Percentiles rank a stretch among this genome's conserved stretches.
These are phyloP conservation scores for Ameiurus melas DNA, from an alignment of 2,113 vertebrate genomes.

Conservation along the genomic window DNA sequence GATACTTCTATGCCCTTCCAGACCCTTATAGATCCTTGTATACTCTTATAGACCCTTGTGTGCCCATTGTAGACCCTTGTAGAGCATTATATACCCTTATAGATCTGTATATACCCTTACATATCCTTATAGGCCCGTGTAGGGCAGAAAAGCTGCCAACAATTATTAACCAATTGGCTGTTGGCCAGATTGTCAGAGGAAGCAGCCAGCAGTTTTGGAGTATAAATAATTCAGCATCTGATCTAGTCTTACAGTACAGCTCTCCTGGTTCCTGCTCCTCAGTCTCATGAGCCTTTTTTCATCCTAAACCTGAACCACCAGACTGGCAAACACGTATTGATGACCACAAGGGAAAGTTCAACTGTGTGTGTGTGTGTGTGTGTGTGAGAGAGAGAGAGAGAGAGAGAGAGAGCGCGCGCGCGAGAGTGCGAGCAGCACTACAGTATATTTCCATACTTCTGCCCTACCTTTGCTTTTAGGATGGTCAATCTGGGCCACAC, in stretches of 20 bases:
- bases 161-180: neutral
- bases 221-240: neutral
- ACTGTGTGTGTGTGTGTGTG: neutral
- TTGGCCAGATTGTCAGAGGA: neutral
- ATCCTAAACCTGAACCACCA: neutral
- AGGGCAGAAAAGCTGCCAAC: neutral
- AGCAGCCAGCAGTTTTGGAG: neutral
- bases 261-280: neutral
- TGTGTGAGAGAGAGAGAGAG: too few species aligned
- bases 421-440: neutral
- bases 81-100: neutral
- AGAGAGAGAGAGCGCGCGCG: too few species aligned
- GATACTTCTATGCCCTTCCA: too few species aligned
- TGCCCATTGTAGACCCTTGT: neutral
- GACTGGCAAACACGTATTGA: neutral
- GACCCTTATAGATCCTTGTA: too few species aligned
- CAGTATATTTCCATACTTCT: neutral
- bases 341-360: neutral
- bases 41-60: accelerated
- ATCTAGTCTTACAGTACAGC: neutral
- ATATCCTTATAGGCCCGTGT: neutral
- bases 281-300: neutral
- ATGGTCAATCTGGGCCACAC: neutral
- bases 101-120: neutral
- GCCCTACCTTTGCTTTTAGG: neutral